Base-by-base conservation (phyloP, 2,888 invertebrate genomes). In the Idaea dimidiata region DNA sequence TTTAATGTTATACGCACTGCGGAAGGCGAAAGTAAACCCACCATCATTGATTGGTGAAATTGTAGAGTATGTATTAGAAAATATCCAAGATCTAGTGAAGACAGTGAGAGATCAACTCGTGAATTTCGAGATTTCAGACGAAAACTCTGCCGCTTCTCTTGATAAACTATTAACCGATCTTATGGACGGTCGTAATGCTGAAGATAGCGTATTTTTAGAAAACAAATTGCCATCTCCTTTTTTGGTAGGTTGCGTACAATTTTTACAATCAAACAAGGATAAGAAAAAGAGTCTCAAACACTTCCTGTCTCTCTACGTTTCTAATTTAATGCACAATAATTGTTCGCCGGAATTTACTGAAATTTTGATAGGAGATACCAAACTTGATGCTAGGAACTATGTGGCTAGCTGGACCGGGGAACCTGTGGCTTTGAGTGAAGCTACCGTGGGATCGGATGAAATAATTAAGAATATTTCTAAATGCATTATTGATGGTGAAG, bases 271-370 rank as follows among this genome's bases (percentile, higher is more conserved):
- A 2, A 81, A 88, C 63, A 89, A 84, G 67, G 85, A 83, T 33
- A 79, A 77, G 2, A 89, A 86, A 66, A 89, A 88, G 66, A 77
- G 68, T 69, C 78, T 92, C 17, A 88, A 89, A 72, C 75, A 84
- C 59, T 92, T 91, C 63, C 66, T 92, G 18, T 89, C 87, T n/a
- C 69, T 88, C 17, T 91, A 89, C 66, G 77, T 90, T 10, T 76
- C 92, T n/a, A 93, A 94, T 81, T 89, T 95, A 69, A 86, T 95
- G 31, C 95, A 95, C 76, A 88, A 86, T 62, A 95, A 95, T 83
- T 93, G 93, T 67, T 87, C 90, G 1, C 91, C 93, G 0, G 87
- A 89, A 59, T 73, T 92, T 62, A 91, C 95, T 2, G 88, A 91
- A 68, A 77, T 88, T 43, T 77, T 94, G 58, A 85, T 93, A 57